These are phyloP conservation scores for Hapalemur alaotrensis DNA, from an alignment of 2,797 vertebrate species.

Conservation along the genomic window DNA sequence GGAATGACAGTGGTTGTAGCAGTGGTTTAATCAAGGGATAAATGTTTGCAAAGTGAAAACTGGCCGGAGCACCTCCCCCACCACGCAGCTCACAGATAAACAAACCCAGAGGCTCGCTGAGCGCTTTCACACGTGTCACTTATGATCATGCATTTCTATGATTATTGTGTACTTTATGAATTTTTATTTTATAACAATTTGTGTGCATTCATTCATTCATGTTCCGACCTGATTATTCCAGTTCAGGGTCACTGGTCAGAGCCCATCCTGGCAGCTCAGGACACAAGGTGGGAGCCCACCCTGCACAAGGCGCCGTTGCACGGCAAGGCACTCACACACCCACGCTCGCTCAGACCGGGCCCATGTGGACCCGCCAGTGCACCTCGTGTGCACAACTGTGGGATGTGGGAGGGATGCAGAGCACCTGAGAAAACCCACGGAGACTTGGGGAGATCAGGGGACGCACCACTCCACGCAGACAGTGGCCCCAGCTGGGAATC, in stretches of 20 bases:
- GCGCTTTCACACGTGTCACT: background rate
- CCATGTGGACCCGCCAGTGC: background rate
- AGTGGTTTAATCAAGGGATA: background rate
- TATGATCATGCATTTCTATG: background rate
- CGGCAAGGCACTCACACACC: background rate
- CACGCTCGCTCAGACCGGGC: background rate
- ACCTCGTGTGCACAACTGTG: background rate
- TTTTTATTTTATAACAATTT: background rate
- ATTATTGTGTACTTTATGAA: background rate
- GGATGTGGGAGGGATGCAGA: background rate
- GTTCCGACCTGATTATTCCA: background rate
- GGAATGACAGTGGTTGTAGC: background rate
- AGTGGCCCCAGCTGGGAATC: background rate
- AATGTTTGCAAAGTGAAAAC: background rate
- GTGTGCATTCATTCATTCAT: background rate
- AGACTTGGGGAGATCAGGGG: background rate
- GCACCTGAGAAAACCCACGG: background rate
- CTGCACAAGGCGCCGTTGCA: background rate
- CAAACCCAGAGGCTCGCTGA: background rate
- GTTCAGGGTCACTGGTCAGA: background rate
- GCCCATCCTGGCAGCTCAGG: background rate
- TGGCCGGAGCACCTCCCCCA: background rate
- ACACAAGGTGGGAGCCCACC: background rate
- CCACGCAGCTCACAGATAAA: background rate
- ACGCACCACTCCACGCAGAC: background rate